These are phyloP conservation scores for Peromyscus aztecus DNA, from an alignment of 2,797 vertebrate genomes.

Conservation along the genomic window DNA sequence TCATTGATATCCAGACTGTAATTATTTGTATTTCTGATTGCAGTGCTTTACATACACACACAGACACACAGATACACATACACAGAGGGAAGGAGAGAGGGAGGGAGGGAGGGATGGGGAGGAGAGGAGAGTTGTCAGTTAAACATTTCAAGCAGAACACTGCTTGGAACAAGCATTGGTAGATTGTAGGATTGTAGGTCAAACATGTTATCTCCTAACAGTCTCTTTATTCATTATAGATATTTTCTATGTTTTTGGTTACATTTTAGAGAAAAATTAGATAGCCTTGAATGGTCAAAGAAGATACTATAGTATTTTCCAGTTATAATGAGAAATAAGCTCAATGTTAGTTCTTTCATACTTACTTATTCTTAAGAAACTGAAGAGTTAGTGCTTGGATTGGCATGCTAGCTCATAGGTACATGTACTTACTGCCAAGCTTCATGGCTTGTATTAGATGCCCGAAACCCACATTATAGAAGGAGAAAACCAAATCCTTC, in stretches of 20 bases:
- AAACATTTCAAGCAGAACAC: conserved; percentile 21
- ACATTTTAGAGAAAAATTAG: conserved; percentile 39
- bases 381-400: background rate
- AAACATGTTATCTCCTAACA: background rate
- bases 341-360: background rate
- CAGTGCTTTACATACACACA: background rate
- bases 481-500: background rate
- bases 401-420: background rate
- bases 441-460: background rate
- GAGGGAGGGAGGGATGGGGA: background rate
- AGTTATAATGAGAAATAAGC: conserved; percentile 18
- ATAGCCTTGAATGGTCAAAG: background rate
- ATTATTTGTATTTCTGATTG: conserved; percentile 6
- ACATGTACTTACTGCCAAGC: background rate
- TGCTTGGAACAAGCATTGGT: background rate
- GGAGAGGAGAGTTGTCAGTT: background rate
- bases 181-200: background rate
- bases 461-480: background rate
- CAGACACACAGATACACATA: background rate
- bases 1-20: background rate
- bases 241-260: background rate
- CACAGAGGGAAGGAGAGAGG: background rate
- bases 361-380: background rate
- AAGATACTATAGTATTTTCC: conserved; percentile 1
- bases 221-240: background rate